phyloP scores from a whole-genome alignment of 1,140 invertebrate genomes.

The Hylyphantes graminicola region DNA sequence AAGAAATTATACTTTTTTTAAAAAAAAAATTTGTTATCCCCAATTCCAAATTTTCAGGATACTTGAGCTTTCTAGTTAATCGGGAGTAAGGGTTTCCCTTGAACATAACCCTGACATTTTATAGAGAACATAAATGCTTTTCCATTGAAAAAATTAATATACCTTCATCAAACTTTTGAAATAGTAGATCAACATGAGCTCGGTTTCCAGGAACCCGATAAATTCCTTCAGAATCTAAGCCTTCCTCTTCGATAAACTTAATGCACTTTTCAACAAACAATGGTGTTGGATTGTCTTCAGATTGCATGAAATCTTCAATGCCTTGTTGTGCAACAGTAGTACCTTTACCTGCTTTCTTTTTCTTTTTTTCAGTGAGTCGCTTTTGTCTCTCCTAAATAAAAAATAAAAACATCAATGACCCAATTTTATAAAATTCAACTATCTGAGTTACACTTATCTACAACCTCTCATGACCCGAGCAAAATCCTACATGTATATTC shows the following conservation, averaged over 20 bases:
- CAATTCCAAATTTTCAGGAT: no score
- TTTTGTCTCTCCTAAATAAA: conserved; percentile 69
- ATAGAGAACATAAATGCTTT: no score
- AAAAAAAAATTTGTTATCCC: no score
- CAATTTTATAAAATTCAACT: no score
- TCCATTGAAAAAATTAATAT: conserved; percentile 58
- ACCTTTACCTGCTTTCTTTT: conserved; percentile 76
- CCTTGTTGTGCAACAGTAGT: conserved; percentile 67
- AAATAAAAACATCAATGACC: background rate
- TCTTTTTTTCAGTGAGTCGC: conserved; percentile 74
- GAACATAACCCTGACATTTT: no score
- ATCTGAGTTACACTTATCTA: no score
- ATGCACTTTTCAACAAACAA: conserved; percentile 95
- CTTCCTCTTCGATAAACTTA: conserved; percentile 86
- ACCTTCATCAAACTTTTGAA: conserved; percentile 92
- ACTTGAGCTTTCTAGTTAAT: no score
- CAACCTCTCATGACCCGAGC: no score
- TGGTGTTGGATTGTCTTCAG: conserved; percentile 85
- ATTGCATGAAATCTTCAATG: conserved; percentile 78
- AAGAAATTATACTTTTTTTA: no score
- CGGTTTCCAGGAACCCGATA: conserved; percentile 94
- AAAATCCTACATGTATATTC: no score
- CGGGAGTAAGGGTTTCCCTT: no score
- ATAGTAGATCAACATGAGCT: conserved; percentile 92
- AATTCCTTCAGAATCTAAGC: conserved; percentile 93